Conservation (phyloP, 2,113 vertebrate genomes). For the Antennarius striatus region DNA sequence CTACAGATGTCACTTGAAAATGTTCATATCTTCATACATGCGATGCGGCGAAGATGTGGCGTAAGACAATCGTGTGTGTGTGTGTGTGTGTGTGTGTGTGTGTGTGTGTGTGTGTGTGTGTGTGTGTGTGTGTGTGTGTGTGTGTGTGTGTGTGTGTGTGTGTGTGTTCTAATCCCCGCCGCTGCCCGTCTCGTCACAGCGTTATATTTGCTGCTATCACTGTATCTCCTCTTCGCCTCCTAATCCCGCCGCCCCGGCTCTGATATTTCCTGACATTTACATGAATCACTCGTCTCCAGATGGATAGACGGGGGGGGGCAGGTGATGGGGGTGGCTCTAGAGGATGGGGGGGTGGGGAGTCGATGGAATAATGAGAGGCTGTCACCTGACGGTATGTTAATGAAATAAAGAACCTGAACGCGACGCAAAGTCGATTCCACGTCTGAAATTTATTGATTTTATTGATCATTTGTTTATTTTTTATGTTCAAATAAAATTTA, state of each 20-base stretch:
- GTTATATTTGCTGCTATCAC: slow-evolving; percentile 64
- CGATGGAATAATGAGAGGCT: background rate
- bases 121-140: slow-evolving; percentile 32
- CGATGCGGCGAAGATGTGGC: slow-evolving; percentile 19
- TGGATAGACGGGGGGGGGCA: slow-evolving; percentile 4
- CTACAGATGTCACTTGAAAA: slow-evolving; percentile 44
- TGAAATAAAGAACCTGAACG: no score
- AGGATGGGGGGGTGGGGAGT: background rate
- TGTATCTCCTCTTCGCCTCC: slow-evolving; percentile 51
- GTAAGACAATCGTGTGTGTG: background rate
- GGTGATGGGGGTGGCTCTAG: no score
- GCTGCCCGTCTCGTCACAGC: slow-evolving; percentile 47
- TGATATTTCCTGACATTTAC: slow-evolving; percentile 79
- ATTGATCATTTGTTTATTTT: no score
- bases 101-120: background rate
- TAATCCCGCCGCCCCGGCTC: slow-evolving; percentile 65
- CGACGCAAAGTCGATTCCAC: no score
- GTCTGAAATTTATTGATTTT: no score
- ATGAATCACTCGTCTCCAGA: slow-evolving; percentile 55
- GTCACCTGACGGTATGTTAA: background rate
- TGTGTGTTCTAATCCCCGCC: slow-evolving; percentile 59
- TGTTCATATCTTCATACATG: slow-evolving; percentile 21
- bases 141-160: slow-evolving; percentile 33
- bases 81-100: no score
- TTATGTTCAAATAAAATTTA: no score